Evolutionary conservation across 2,888 invertebrate species (phyloP).

Genomic region (Neocrepidodera transversa): DNA sequence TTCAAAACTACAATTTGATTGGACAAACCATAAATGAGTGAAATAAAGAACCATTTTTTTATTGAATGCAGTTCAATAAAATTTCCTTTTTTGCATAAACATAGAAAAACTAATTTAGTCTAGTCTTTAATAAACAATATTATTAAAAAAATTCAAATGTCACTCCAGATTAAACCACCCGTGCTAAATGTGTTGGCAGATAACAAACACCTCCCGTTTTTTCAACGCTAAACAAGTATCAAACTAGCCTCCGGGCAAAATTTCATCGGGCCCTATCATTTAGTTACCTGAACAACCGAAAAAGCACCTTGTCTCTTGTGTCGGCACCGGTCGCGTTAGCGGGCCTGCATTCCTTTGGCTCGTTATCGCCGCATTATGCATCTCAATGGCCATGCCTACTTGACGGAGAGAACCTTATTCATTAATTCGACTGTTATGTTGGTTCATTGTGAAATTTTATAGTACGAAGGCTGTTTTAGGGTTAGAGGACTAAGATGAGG

Average conservation of each 20-base stretch:
- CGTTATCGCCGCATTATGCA: conserved; percentile 46
- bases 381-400: conserved; percentile 34
- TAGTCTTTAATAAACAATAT: too few species aligned
- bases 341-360: conserved; percentile 41
- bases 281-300: conserved; percentile 19
- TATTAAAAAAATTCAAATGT: too few species aligned
- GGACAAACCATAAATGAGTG: too few species aligned
- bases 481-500: too few species aligned
- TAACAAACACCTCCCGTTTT: conserved; percentile 7
- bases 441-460: conserved; percentile 10
- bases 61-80: too few species aligned
- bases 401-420: conserved; percentile 29
- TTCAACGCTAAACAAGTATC: too few species aligned
- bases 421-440: conserved; percentile 36
- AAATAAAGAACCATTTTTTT: too few species aligned
- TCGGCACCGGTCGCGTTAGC: conserved; percentile 31
- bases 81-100: too few species aligned
- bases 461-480: conserved; percentile 12
- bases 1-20: too few species aligned
- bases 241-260: conserved; percentile 5
- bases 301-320: conserved; percentile 16
- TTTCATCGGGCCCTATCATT: not conserved
- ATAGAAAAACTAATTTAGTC: too few species aligned
- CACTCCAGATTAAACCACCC: too few species aligned
- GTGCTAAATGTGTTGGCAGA: conserved; percentile 6